Evolutionary conservation across 2,113 vertebrate species (phyloP), one percentile per base, ranked within the genome.

Genomic region (Tetraodon nigroviridis): DNA sequence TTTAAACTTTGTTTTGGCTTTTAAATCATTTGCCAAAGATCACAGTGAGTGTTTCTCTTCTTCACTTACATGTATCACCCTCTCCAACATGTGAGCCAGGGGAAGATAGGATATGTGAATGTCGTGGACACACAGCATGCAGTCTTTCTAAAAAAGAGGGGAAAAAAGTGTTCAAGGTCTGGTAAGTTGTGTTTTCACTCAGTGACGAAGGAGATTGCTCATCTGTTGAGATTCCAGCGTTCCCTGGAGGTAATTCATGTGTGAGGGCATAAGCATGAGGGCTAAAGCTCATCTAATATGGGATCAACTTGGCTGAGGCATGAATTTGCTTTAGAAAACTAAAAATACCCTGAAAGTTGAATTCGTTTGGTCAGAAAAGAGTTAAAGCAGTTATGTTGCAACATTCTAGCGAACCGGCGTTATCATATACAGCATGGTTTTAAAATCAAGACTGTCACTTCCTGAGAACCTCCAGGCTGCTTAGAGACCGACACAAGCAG

Each of bases 41-140:
- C 32, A 37, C 32, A 15, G 44, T 46, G 44, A 46, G 44, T 46
- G 15, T 17, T 16, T 46, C 44, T 37, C 15, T 10, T 17, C 63
- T 27, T 27, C 7, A 86, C 93, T 83, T 94, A 99, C 97, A 94
- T 95, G 92, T 21, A 98, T 93, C 18, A 98, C 58, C 79, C 91
- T 93, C 81, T 99, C 97, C 91, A 99, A 95, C 97, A 99, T 98
- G 83, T 99, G 97, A 69, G 96, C 95, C 73, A 99, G 90, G 50
- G 96, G 95, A 73, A 99, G 93, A 87, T 95, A 99, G 80, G 96
- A 99, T 67, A 97, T 89, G 85, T 98, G 84, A 86, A 85, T 82
- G 17, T 98, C 95, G 68, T 91, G 90, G 67, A 85, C 5, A 45
- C 15, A 83, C 81, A 93, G 84, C 65, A 56, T 70, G 81, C 91